Base-by-base conservation (phyloP, 2,113 vertebrate genomes). In the Datnioides undecimradiatus region DNA sequence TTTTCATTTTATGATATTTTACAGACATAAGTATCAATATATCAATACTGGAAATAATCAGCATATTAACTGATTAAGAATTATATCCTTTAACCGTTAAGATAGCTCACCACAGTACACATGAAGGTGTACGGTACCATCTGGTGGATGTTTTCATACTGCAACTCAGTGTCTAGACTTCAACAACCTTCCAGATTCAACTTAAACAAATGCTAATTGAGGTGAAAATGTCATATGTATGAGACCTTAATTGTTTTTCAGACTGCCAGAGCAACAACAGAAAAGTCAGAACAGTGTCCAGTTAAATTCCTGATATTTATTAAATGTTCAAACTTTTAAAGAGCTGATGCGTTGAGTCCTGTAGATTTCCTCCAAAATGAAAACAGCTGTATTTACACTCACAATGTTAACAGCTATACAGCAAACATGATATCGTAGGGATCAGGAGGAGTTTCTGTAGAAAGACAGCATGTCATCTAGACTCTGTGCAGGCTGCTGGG, bases 391-490 rank as follows among this genome's bases (percentile, higher is more conserved):
- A 19, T 67, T 72, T n/a, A 65, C 19, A 46, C 29, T 49, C 8
- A 49, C 17, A 77, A 45, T 10, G 12, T 55, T 9, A 64, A 73
- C 31, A 57, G 31, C n/a, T 60, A 34, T n/a, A 49, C 11, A 45
- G 23, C 9, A 36, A 63, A 51, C 25, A 8, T 6, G 5, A 10
- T 16, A 31, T 36, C 64, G 41, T 0, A 48, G 13, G 58, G 69
- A 27, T 92, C 73, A 93, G 59, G 31, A 77, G 6, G 55, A 45
- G 54, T 88, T 93, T 73, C 91, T 91, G 73, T 91, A 93, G 76
- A 93, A 93, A 38, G 92, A 91, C 46, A 94, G 71, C 89, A 94
- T 92, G 73, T 92, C 92, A 0, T 93, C 93, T 76, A 94, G 66
- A 85, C 71, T 93, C 76, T 86, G 68, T 41, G 82, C 23, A 33